Conservation (phyloP, 2,888 invertebrate species). For the Plagodis pulveraria region DNA sequence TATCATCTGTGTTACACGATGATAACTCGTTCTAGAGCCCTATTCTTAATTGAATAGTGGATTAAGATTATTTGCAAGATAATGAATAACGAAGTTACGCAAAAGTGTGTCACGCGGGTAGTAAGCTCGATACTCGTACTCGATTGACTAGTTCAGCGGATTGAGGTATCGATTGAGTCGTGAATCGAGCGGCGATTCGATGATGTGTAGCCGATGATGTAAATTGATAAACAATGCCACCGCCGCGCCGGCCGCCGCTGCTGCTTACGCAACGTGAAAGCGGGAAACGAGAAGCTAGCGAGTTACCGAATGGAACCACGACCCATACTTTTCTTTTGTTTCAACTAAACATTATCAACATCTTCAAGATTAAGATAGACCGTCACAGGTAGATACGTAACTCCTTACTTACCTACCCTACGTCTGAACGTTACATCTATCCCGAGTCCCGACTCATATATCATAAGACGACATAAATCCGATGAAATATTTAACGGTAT, state of each 20-base stretch:
- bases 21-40: not conserved
- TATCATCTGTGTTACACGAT: not conserved
- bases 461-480: conserved; percentile 78
- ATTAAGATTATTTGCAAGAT: conserved; percentile 24
- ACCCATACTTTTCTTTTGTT: conserved; percentile 39
- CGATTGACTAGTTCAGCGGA: conserved; percentile 31
- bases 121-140: conserved; percentile 9
- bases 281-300: conserved; percentile 50
- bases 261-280: conserved; percentile 71
- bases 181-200: conserved; percentile 37
- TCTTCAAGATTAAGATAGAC: conserved; percentile 23
- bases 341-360: conserved; percentile 20
- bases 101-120: conserved; percentile 31
- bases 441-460: conserved; percentile 53
- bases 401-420: conserved; percentile 37
- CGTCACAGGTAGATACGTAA: conserved; percentile 39
- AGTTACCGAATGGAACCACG: conserved; percentile 59
- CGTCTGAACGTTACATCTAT: conserved; percentile 37
- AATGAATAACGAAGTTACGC: conserved; percentile 28
- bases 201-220: conserved; percentile 57
- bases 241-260: conserved; percentile 41
- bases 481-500: conserved; percentile 79
- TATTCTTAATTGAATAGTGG: conserved; percentile 29
- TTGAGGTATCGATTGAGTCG: conserved; percentile 36
- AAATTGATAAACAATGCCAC: conserved; percentile 65